Evolutionary conservation across 2,797 vertebrate genomes (phyloP).

Genomic region (Hyperoplus immaculatus): DNA sequence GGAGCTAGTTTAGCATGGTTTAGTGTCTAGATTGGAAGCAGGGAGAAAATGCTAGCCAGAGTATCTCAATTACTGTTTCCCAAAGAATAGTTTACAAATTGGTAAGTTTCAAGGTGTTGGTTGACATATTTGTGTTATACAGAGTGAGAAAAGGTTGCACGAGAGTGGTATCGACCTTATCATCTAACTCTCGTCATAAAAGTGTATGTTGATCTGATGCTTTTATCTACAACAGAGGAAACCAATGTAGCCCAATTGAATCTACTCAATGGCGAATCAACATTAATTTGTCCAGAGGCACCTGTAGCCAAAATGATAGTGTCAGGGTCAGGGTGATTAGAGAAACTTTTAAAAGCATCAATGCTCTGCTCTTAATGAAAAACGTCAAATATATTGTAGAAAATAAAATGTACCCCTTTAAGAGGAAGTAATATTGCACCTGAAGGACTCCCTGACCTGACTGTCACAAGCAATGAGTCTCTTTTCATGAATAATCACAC

Average conservation of each 20-base stretch:
- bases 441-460: not conserved
- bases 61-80: too few relatives aligned
- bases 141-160: too few relatives aligned
- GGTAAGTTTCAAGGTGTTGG: too few relatives aligned
- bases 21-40: too few relatives aligned
- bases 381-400: not conserved
- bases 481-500: slow-evolving; percentile 12
- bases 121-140: too few relatives aligned
- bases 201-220: not conserved
- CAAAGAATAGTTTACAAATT: too few relatives aligned
- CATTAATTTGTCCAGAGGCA: not conserved
- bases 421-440: not conserved
- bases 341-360: not conserved
- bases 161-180: not conserved
- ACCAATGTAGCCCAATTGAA: too few relatives aligned
- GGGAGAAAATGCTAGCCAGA: too few relatives aligned
- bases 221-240: not conserved
- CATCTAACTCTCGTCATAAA: not conserved
- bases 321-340: not conserved
- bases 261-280: not conserved
- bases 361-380: not conserved
- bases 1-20: too few relatives aligned
- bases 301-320: not conserved
- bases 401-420: not conserved
- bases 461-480: not conserved